Evolutionary conservation across 2,888 invertebrate genomes (phyloP).

Genomic region (Chalcosyrphus nemorum): DNA sequence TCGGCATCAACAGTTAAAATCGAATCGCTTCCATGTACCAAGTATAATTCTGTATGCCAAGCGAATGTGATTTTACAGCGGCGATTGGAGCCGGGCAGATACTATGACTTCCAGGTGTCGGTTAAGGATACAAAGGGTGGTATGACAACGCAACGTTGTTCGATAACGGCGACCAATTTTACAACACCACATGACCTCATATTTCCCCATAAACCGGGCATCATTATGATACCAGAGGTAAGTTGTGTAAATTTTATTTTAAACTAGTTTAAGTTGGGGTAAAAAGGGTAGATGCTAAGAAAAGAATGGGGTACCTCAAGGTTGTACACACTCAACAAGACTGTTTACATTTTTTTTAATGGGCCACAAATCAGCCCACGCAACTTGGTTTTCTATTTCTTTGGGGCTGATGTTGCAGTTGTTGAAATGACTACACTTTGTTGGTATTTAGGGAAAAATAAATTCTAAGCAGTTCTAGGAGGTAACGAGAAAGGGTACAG

Average conservation of each 20-base stretch:
- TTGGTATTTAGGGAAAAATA: too few species aligned
- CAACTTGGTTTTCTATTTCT: too few species aligned
- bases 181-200: slow-evolving; percentile 92
- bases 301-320: neutral
- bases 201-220: slow-evolving; percentile 91
- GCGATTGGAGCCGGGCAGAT: slow-evolving; percentile 90
- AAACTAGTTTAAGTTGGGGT: too few species aligned
- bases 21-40: slow-evolving; percentile 91
- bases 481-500: too few species aligned
- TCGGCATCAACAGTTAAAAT: slow-evolving; percentile 90
- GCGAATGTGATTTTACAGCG: slow-evolving; percentile 92
- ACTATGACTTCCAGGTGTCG: slow-evolving; percentile 90
- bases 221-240: slow-evolving; percentile 90
- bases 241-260: slow-evolving; percentile 68
- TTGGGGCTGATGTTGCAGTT: too few species aligned
- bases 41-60: slow-evolving; percentile 94
- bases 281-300: too few species aligned
- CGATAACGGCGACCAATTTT: slow-evolving; percentile 92
- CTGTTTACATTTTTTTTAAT: too few species aligned
- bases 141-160: slow-evolving; percentile 88
- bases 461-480: too few species aligned
- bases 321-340: too few species aligned
- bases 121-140: slow-evolving; percentile 91
- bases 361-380: too few species aligned
- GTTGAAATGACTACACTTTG: too few species aligned